Evolutionary conservation across 1,140 invertebrate species (phyloP).

Genomic region (Dendrolimus kikuchii): DNA sequence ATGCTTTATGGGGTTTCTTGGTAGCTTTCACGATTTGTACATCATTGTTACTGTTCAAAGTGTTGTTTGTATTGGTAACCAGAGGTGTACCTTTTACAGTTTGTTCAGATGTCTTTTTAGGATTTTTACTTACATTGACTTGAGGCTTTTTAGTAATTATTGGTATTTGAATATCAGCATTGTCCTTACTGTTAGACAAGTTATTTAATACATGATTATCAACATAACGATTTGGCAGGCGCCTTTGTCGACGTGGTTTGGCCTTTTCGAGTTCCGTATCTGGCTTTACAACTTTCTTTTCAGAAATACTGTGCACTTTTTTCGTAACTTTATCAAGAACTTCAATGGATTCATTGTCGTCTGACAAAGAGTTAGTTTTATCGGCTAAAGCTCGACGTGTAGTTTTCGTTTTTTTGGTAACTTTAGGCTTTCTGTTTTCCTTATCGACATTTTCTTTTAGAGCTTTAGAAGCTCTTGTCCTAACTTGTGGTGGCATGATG

Average conservation of each 20-base stretch:
- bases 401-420: conserved; percentile 19
- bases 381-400: conserved; percentile 44
- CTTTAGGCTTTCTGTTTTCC: conserved; percentile 21
- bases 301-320: conserved; percentile 5
- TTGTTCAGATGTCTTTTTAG: not conserved
- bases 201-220: conserved; percentile 29
- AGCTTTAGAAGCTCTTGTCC: conserved; percentile 28
- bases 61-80: too few species aligned
- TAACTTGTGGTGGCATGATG: conserved; percentile 53
- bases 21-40: too few species aligned
- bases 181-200: conserved; percentile 25
- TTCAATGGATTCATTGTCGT: conserved; percentile 40
- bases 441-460: conserved; percentile 44
- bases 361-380: conserved; percentile 59
- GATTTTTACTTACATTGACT: too few species aligned
- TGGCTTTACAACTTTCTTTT: conserved; percentile 3
- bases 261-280: not conserved
- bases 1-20: too few species aligned
- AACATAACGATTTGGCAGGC: conserved; percentile 35
- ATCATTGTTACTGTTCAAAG: too few species aligned
- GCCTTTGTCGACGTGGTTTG: conserved; percentile 31
- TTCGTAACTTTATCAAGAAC: conserved; percentile 10
- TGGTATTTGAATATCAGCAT: conserved; percentile 1
- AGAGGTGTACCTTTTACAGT: conserved; percentile 3
- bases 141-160: not conserved